phyloP scores from a whole-genome alignment of 2,797 vertebrate genomes.

The Austrolebias charrua region DNA sequence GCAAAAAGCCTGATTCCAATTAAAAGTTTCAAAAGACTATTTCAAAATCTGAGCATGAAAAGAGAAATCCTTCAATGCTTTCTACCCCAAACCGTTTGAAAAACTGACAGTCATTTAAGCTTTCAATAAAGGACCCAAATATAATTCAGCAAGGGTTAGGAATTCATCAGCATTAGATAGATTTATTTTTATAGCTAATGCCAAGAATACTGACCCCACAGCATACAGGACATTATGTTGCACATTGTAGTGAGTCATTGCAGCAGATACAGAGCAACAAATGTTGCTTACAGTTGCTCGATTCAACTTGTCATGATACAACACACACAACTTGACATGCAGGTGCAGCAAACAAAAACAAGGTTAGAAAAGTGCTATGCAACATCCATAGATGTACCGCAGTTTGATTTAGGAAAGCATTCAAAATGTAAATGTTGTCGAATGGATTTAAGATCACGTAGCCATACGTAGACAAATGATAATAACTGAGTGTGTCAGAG shows the following conservation, averaged over 20 bases:
- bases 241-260: slow-evolving; percentile 20
- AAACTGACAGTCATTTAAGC: no score
- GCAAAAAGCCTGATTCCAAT: no score
- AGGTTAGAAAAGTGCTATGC: not conserved
- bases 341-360: no score
- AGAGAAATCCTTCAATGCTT: no score
- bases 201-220: slow-evolving; percentile 8
- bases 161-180: slow-evolving; percentile 3
- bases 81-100: no score
- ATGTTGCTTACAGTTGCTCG: slow-evolving; percentile 12
- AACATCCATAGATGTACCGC: no score
- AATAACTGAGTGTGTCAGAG: slow-evolving; percentile 14
- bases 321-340: slow-evolving; percentile 2
- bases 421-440: not conserved
- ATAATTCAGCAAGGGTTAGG: no score
- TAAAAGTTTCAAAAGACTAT: no score
- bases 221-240: slow-evolving; percentile 1
- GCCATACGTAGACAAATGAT: slow-evolving; percentile 10
- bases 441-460: slow-evolving; percentile 8
- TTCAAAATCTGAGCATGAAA: no score
- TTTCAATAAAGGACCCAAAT: no score
- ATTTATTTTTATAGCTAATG: slow-evolving; percentile 23
- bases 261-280: slow-evolving; percentile 16
- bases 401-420: not conserved
- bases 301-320: slow-evolving; percentile 2